A percentile compares a stretch with the other conserved stretches of the same genome.
Conservation (phyloP, 2,888 invertebrate genomes). For the Lottia gigantea region DNA sequence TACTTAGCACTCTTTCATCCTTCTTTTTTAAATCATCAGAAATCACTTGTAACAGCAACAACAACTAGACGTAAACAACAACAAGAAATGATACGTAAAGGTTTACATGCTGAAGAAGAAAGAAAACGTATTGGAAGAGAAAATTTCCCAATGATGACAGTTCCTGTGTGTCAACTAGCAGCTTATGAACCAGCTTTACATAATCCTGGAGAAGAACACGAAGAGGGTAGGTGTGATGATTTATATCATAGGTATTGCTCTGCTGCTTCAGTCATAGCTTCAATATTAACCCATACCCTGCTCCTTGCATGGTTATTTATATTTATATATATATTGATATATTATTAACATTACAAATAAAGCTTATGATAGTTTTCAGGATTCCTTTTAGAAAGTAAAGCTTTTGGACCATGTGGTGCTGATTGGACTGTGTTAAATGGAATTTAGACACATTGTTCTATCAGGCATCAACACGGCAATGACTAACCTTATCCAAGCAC, state of each 20-base stretch:
- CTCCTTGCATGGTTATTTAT: not conserved
- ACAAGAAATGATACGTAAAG: slow-evolving; percentile 95
- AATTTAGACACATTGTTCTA: too few relatives aligned
- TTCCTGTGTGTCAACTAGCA: slow-evolving; percentile 90
- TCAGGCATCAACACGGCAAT: too few relatives aligned
- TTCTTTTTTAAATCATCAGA: slow-evolving; percentile 42
- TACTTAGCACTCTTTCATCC: too few relatives aligned
- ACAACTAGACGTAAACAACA: slow-evolving; percentile 99
- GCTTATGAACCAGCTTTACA: slow-evolving; percentile 94
- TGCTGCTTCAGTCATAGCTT: slow-evolving; percentile 2
- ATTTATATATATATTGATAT: slow-evolving; percentile 18
- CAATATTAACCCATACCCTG: not conserved
- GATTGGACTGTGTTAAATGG: too few relatives aligned
- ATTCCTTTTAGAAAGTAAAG: too few relatives aligned
- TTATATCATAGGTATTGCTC: not conserved
- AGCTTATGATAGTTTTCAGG: too few relatives aligned
- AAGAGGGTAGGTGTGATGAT: slow-evolving; percentile 58
- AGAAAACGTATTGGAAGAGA: slow-evolving; percentile 94
- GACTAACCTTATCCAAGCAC: too few relatives aligned
- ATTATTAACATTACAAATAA: slow-evolving; percentile 2
- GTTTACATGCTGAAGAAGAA: slow-evolving; percentile 94
- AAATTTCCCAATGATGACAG: slow-evolving; percentile 93
- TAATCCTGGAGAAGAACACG: slow-evolving; percentile 72
- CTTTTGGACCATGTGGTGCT: too few relatives aligned
- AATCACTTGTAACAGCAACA: slow-evolving; percentile 92